Conservation (phyloP, 2,113 vertebrate genomes). For the Clarias gariepinus region DNA sequence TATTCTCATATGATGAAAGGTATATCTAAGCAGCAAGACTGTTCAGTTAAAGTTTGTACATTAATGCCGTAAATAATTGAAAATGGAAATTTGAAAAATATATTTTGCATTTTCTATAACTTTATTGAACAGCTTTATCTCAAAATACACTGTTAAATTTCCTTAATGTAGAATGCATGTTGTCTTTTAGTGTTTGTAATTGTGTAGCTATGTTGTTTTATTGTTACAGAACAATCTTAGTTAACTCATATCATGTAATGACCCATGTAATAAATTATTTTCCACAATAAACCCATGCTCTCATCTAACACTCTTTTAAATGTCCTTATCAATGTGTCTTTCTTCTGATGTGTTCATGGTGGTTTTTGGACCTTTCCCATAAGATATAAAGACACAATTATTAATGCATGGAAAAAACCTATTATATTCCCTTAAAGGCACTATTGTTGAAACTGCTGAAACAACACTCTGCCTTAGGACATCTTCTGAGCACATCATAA, state of each 20-base stretch:
- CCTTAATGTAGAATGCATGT: not conserved
- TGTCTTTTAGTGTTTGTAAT: not conserved
- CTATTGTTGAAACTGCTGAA: not conserved
- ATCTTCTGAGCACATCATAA: not conserved
- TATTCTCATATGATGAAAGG: not conserved
- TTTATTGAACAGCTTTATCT: not conserved
- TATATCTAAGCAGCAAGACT: not conserved
- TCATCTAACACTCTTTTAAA: not conserved
- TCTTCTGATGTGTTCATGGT: not conserved
- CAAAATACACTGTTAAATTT: not conserved
- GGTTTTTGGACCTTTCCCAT: not conserved
- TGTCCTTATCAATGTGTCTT: not conserved
- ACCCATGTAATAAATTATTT: not conserved
- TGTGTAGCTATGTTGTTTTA: not conserved
- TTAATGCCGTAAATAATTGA: not conserved
- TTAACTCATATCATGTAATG: not conserved
- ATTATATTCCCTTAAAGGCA: not conserved
- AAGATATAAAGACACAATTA: not conserved
- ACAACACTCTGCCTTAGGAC: not conserved
- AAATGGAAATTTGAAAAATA: not conserved
- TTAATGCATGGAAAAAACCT: constrained; percentile 21
- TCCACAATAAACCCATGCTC: not conserved
- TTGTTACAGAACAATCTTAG: not conserved
- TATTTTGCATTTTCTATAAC: not conserved
- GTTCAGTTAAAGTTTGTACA: not conserved